Conservation (phyloP, 2,888 invertebrate species). For the Laspeyria flexula region DNA sequence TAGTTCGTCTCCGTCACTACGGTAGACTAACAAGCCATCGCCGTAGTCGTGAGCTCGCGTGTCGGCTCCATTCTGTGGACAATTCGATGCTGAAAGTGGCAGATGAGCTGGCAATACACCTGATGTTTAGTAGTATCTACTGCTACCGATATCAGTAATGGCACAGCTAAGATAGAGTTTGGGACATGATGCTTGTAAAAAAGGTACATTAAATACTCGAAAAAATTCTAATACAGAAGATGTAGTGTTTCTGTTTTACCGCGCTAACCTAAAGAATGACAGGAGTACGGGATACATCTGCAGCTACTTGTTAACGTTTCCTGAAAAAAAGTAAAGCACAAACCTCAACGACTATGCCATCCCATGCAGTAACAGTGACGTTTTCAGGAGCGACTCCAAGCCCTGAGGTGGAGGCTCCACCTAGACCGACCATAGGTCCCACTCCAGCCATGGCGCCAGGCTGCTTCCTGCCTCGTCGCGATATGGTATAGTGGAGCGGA, state of each 20-base stretch:
- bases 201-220: no score
- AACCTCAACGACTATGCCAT: slow-evolving; percentile 74
- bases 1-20: slow-evolving; percentile 72
- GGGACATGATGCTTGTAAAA: no score
- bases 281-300: no score
- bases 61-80: slow-evolving; percentile 57
- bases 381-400: slow-evolving; percentile 51
- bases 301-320: no score
- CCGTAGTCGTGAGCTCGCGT: slow-evolving; percentile 79
- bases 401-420: slow-evolving; percentile 56
- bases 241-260: no score
- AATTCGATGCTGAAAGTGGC: neutral
- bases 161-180: no score
- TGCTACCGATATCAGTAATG: no score
- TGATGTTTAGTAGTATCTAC: no score
- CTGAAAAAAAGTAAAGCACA: slow-evolving; percentile 7
- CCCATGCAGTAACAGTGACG: slow-evolving; percentile 70
- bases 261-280: no score
- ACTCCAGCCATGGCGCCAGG: slow-evolving; percentile 66
- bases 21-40: slow-evolving; percentile 85
- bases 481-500: slow-evolving; percentile 96
- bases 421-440: slow-evolving; percentile 60
- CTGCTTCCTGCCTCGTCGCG: slow-evolving; percentile 92
- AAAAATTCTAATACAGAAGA: no score
- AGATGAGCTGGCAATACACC: no score